Conservation (phyloP, 2,113 vertebrate species). For the Heliornis fulica region DNA sequence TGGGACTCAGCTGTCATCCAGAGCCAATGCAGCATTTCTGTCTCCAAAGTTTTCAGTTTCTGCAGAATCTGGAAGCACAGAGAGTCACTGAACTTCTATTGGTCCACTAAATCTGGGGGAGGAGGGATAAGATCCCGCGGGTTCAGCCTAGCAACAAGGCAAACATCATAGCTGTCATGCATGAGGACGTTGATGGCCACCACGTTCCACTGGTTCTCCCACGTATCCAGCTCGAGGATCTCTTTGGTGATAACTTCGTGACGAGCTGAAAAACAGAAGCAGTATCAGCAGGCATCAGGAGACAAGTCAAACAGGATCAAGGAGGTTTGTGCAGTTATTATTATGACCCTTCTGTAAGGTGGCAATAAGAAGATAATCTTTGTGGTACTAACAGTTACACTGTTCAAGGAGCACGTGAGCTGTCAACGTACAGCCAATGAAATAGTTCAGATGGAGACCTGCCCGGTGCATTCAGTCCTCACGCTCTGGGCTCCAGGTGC, state of each 20-base stretch:
- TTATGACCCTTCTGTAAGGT: neutral
- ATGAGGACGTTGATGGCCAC: slow-evolving; percentile 83
- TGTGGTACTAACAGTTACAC: neutral
- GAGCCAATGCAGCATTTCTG: neutral
- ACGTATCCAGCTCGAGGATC: slow-evolving; percentile 89
- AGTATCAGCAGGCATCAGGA: neutral
- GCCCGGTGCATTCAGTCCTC: neutral
- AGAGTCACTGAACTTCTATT: slow-evolving; percentile 23
- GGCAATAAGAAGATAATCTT: neutral
- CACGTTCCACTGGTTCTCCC: slow-evolving; percentile 92
- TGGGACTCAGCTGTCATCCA: neutral
- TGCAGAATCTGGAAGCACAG: neutral
- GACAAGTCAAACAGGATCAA: neutral
- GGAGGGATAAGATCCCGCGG: slow-evolving; percentile 90
- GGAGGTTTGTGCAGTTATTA: neutral
- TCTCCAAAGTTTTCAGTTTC: neutral
- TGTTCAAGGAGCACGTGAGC: neutral
- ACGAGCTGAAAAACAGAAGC: slow-evolving; percentile 79
- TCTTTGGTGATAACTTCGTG: slow-evolving; percentile 93
- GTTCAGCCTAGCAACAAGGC: slow-evolving; percentile 92
- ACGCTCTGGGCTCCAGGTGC: neutral
- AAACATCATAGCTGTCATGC: slow-evolving; percentile 95
- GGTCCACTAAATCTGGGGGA: slow-evolving; percentile 83
- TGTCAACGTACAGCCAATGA: neutral
- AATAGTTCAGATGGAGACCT: neutral